Conservation (phyloP, 2,113 vertebrate species). For the Elgaria multicarinata region DNA sequence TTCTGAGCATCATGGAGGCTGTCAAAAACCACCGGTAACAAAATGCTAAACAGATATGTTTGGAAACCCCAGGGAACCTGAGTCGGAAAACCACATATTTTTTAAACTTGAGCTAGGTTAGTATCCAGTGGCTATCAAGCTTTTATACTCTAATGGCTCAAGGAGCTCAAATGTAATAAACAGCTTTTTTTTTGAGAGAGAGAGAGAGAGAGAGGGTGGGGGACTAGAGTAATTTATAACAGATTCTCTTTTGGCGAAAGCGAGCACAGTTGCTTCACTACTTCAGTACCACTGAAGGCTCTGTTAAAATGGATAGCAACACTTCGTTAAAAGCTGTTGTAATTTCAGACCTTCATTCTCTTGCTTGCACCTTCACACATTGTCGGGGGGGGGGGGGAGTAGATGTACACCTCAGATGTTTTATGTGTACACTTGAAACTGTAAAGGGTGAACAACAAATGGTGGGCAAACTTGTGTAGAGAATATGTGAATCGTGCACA, state of each 20-base stretch:
- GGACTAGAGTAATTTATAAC: neutral
- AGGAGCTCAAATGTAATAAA: constrained; percentile 18
- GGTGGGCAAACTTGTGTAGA: neutral
- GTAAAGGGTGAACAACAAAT: neutral
- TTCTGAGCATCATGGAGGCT: constrained; percentile 1
- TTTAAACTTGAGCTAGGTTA: constrained; percentile 7
- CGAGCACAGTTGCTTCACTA: neutral
- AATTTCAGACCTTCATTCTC: neutral
- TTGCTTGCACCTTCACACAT: neutral
- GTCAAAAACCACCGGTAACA: neutral
- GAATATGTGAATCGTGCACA: neutral
- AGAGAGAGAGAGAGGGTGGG: too few species aligned
- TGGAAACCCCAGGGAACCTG: constrained; percentile 4
- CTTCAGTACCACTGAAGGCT: neutral
- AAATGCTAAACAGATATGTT: constrained; percentile 6
- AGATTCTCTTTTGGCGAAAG: neutral
- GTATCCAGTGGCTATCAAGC: neutral
- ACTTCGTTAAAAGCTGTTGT: neutral
- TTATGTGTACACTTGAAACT: neutral
- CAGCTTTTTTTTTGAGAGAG: constrained; percentile 15
- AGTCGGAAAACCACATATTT: constrained; percentile 14
- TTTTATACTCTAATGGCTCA: neutral
- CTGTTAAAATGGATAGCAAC: neutral
- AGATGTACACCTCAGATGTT: neutral
- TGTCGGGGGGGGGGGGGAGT: too few species aligned